Conservation (phyloP, 2,113 vertebrate genomes). For the Varanus salvator region DNA sequence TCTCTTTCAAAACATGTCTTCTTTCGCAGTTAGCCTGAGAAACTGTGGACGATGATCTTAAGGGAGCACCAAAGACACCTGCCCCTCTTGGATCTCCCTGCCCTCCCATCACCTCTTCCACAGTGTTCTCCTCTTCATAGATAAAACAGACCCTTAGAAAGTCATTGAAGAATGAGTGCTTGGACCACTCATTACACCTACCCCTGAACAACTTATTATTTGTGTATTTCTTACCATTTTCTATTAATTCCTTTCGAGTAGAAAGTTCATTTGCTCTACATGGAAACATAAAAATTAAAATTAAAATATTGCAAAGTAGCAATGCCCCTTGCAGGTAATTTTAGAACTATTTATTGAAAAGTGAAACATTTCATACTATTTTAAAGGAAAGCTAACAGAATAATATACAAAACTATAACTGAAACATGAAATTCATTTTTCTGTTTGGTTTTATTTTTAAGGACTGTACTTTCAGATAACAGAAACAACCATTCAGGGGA, state of each 20-base stretch:
- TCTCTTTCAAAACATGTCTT: too few species aligned
- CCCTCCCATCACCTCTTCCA: too few species aligned
- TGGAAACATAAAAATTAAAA: constrained; percentile 44
- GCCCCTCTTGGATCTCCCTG: too few species aligned
- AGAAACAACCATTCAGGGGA: neutral
- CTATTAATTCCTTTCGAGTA: constrained; percentile 49
- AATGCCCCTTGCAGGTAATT: neutral
- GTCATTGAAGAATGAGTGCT: too few species aligned
- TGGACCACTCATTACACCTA: too few species aligned
- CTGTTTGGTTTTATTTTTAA: too few species aligned
- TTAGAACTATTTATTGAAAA: neutral
- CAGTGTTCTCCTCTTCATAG: too few species aligned
- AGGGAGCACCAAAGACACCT: too few species aligned
- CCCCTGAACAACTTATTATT: neutral
- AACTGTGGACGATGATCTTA: too few species aligned
- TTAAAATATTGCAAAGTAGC: constrained; percentile 21
- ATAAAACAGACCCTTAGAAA: too few species aligned
- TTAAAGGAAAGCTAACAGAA: neutral
- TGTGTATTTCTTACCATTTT: constrained; percentile 65
- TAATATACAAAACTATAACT: neutral
- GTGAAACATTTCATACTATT: neutral
- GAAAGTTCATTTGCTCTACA: constrained; percentile 50
- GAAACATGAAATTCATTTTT: neutral
- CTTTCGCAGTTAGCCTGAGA: too few species aligned
- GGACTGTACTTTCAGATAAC: neutral